Evolutionary conservation across 2,888 invertebrate genomes (phyloP), one percentile per base, ranked within the genome.

Genomic region (Zeuzera pyrina): DNA sequence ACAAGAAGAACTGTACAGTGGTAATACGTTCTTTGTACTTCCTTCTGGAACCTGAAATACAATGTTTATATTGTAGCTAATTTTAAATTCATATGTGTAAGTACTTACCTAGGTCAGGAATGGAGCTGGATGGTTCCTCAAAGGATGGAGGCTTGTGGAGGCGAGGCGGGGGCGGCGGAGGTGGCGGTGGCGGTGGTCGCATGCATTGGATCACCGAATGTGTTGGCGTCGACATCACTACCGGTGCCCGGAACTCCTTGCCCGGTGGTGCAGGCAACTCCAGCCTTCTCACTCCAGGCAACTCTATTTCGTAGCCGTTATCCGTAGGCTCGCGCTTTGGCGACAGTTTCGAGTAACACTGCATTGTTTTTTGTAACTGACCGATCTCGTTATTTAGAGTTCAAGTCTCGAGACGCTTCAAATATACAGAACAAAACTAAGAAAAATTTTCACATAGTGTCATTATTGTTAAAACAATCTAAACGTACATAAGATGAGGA

Each of bases 81-180:
- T 19, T 19, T 6, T 8, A 19, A 19, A 19, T 19, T 6, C 19
- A 19, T 6, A 8, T 19, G 5, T 4, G 19, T 19, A 14, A 14
- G 11, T 5, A 85, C 92, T 91, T 66, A 93, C 93, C 93, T 84
- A 93, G 86, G 86, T 93, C 93, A 45, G 93, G 93, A 70, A 93
- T 93, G 52, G 93, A 93, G 81, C 93, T 93, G 47, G 92, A 91
- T 7, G 93, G 93, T 69, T 93, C 93, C 77, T 93, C 93, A 66
- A 89, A 86, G 47, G 79, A 69, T 29, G 85, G 85, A 19, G 76
- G 79, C 49, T 78, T 81, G 63, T 77, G 72, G 51, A 83, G 83
- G 27, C 86, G 85, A 6, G 58, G 67, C 3, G 76, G 71, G 5
- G 72, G 85, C 8, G 85, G 81, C 24, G 87, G 87, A 11, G 85